A percentile compares a stretch with the other conserved stretches of the same genome.
Evolutionary conservation across 2,888 invertebrate genomes (phyloP).

Genomic region (Sceliomorpha sp.): DNA sequence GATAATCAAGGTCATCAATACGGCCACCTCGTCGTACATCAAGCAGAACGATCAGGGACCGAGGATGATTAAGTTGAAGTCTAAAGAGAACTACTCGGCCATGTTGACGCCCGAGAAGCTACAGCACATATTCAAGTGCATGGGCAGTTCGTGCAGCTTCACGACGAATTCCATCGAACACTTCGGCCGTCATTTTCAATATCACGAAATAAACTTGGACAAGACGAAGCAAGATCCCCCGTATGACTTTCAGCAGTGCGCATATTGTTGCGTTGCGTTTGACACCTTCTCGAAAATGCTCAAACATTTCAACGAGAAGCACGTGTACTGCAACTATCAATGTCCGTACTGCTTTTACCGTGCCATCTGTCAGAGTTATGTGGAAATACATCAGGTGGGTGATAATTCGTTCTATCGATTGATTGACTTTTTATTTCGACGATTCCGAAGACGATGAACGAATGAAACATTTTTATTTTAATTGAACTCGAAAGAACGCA

Average conservation of each 20-base stretch:
- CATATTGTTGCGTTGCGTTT: conserved; percentile 83
- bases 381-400: conserved; percentile 83
- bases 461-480: no score
- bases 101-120: conserved; percentile 78
- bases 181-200: conserved; percentile 79
- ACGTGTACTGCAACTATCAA: conserved; percentile 84
- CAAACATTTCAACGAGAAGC: conserved; percentile 84
- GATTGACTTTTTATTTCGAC: no score
- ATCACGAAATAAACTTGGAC: conserved; percentile 64
- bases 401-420: no score
- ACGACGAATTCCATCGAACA: conserved; percentile 74
- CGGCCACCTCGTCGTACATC: conserved; percentile 22
- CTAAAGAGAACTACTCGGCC: conserved; percentile 66
- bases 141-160: conserved; percentile 81
- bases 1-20: conserved; percentile 66
- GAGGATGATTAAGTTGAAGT: conserved; percentile 63
- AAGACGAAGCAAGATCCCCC: conserved; percentile 69
- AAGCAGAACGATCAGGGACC: conserved; percentile 44
- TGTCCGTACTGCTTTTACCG: conserved; percentile 87
- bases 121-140: conserved; percentile 83
- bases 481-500: no score
- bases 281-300: conserved; percentile 80
- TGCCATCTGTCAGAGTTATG: conserved; percentile 83
- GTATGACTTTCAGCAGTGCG: conserved; percentile 82
- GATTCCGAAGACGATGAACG: no score